A percentile compares a stretch with the other conserved stretches of the same genome.
Conservation (phyloP, 1,140 invertebrate genomes). For the Hesperophylax magnus region DNA sequence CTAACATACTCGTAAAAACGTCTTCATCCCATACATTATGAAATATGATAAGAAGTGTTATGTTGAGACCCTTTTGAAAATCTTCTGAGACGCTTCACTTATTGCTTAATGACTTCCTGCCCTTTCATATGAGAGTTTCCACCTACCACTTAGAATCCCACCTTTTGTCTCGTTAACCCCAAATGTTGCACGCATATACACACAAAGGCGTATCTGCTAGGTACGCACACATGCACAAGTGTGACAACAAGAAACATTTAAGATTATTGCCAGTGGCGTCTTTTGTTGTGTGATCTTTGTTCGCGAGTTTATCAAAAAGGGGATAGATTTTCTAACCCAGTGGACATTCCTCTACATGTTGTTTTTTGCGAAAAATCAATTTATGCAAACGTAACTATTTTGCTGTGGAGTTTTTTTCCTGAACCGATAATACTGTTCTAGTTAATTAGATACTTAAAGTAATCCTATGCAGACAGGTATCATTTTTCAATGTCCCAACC, state of each 20-base stretch:
- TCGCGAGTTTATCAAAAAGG: slow-evolving; percentile 50
- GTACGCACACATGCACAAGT: neutral
- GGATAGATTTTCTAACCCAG: too few species aligned
- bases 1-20: neutral
- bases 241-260: slow-evolving; percentile 55
- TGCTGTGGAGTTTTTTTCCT: too few species aligned
- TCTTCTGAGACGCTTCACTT: neutral
- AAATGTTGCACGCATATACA: slow-evolving; percentile 47
- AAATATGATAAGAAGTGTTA: neutral
- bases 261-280: slow-evolving; percentile 54
- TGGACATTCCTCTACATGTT: too few species aligned
- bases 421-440: too few species aligned
- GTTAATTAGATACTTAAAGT: too few species aligned
- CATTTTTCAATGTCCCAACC: too few species aligned
- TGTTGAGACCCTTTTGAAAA: neutral
- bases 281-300: slow-evolving; percentile 55
- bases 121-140: slow-evolving; percentile 42
- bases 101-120: slow-evolving; percentile 39
- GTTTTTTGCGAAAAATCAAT: too few species aligned
- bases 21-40: neutral
- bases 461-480: too few species aligned
- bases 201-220: too few species aligned
- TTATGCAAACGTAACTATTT: too few species aligned
- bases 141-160: slow-evolving; percentile 54
- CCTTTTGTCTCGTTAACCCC: slow-evolving; percentile 57